Conservation (phyloP, 2,888 invertebrate species). For the Eudemis profundana region DNA sequence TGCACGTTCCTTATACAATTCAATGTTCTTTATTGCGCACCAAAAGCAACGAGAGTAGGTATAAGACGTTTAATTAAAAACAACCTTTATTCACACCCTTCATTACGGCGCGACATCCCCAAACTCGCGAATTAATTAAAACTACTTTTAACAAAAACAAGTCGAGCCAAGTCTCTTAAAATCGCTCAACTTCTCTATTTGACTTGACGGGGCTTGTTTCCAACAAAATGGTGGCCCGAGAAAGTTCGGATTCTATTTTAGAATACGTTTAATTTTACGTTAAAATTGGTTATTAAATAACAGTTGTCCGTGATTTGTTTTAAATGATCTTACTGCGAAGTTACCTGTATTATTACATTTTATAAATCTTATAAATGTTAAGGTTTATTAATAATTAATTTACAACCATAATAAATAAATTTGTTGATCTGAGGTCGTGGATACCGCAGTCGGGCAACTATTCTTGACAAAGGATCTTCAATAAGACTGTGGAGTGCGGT, state of each 20-base stretch:
- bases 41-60: no score
- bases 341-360: no score
- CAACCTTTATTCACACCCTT: conserved; percentile 18
- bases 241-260: conserved; percentile 1
- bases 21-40: no score
- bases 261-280: conserved; percentile 1
- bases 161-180: conserved; percentile 20
- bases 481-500: no score
- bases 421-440: no score
- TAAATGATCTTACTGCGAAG: no score
- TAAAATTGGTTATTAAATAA: neutral
- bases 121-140: conserved; percentile 38
- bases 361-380: no score
- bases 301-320: conserved; percentile 2
- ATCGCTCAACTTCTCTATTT: conserved; percentile 26
- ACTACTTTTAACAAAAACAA: conserved; percentile 37
- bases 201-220: conserved; percentile 15
- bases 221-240: conserved; percentile 14
- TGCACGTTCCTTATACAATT: neutral
- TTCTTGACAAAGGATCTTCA: no score
- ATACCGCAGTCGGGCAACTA: no score
- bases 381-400: no score
- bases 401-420: no score
- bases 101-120: conserved; percentile 1
- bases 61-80: conserved; percentile 22